Evolutionary conservation across 2,113 vertebrate species (phyloP).

Genomic region (Martes martes): DNA sequence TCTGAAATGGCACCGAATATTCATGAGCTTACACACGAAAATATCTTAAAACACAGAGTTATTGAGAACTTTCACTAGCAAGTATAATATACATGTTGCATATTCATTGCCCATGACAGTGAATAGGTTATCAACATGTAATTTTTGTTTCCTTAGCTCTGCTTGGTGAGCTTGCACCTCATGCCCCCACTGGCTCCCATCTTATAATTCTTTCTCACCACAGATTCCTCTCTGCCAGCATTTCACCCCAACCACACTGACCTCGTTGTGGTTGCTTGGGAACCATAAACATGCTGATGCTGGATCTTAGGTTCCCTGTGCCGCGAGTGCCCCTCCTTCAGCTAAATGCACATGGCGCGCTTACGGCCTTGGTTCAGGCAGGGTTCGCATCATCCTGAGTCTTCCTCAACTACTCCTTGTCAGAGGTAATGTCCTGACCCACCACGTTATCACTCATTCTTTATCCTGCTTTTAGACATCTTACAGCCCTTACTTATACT

Average conservation of each 20-base stretch:
- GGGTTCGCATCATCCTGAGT: accelerated
- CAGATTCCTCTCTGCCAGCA: background rate
- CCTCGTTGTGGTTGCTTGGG: background rate
- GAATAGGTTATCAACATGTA: background rate
- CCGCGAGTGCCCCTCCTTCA: background rate
- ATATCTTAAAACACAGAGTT: background rate
- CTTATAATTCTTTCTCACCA: background rate
- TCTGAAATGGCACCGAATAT: background rate
- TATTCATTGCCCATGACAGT: background rate
- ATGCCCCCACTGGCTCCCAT: background rate
- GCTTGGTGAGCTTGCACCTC: background rate
- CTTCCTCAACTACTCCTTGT: background rate
- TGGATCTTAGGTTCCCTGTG: background rate
- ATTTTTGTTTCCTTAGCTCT: background rate
- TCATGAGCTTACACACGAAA: background rate
- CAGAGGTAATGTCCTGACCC: background rate
- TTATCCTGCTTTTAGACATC: background rate
- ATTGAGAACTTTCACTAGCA: background rate
- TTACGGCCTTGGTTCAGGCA: background rate
- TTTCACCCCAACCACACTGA: background rate
- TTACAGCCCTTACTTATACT: background rate
- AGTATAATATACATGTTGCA: background rate
- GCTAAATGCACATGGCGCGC: background rate
- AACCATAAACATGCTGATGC: background rate
- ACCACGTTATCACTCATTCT: background rate